Base-by-base conservation (phyloP, 1,140 invertebrate species). In the Phymastichus coffea region DNA sequence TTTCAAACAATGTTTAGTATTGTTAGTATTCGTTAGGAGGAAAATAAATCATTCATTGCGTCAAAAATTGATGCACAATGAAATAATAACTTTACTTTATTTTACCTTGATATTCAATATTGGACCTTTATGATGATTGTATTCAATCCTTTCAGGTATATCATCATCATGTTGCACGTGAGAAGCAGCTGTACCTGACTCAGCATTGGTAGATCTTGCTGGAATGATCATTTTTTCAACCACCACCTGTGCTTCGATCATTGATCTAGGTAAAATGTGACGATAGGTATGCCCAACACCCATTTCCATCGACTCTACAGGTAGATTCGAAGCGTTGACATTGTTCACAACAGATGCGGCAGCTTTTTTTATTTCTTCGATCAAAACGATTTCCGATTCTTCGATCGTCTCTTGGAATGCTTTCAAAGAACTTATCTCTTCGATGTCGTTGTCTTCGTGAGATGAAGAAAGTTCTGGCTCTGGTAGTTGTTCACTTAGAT, bases 51-150 rank as follows among this genome's bases (percentile, higher is more conserved):
- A n/a, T n/a, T n/a, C n/a, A n/a, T n/a, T n/a, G n/a, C n/a, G n/a
- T n/a, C n/a, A n/a, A n/a, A n/a, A n/a, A n/a, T n/a, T n/a, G n/a
- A n/a, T n/a, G n/a, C n/a, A n/a, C n/a, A n/a, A n/a, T n/a, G n/a
- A n/a, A n/a, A n/a, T n/a, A n/a, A n/a, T n/a, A n/a, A n/a, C n/a
- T n/a, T 33, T 33, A 33, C 10, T 47, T 12, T 65, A 56, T 57
- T 67, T 74, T 77, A 81, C 79, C 76, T 80, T 80, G 52, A 81
- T 74, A 64, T 80, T 75, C 59, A 81, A 74, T 64, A 81, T 77
- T 19, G 79, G 79, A 30, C 78, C 78, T 48, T 72, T 78, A 65
- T 81, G 79, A 22, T 64, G 65, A 0, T 67, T 67, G 49, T 79
- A 80, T 9, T 72, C 67, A 17, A 33, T 61, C 22, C 54, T 55